Base-by-base conservation (phyloP, 2,888 invertebrate species). In the Synanthedon myopaeformis region DNA sequence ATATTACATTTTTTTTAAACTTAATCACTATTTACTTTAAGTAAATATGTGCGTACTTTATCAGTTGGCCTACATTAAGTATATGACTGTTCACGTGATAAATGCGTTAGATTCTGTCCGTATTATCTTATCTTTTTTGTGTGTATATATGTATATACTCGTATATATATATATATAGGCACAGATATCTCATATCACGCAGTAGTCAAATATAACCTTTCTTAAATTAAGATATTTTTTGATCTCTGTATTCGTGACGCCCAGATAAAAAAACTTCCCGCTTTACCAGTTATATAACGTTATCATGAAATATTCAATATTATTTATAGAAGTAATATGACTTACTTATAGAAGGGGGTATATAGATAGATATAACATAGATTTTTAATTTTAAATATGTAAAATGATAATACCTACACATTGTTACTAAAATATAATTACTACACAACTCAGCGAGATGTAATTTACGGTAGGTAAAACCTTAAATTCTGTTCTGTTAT, bases 401-500 rank as follows among this genome's bases (percentile, higher is more conserved):
- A 28, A 28, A 28, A 8, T 23, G 19, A 4, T 28, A 28, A 8
- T 28, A 28, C 28, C 6, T 28, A 28, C 28, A 28, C 6, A 8
- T 28, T 28, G 28, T 8, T 28, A 28, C 71, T 69, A 69, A 67
- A 74, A 64, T 52, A 49, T 62, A 63, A 72, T 72, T 62, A 63
- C 55, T 59, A 56, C 59, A 54, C 56, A 14, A 61, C 54, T 60
- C 59, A 19, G 54, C 51, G 58, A 49, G 61, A 58, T 59, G 57
- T 55, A 45, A 45, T 45, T n/a, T 45, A 45, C 14, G n/a, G n/a
- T 61, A 62, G 58, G 58, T 60, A 59, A 60, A 59, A 60, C 60
- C 55, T 62, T 63, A 61, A 68, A 69, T 82, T 80, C 72, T 64
- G 64, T 62, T 57, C 61, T 54, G 56, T 58, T 62, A 64, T 57